phyloP scores from a whole-genome alignment of 2,113 vertebrate genomes.

The Dipodomys ordii region DNA sequence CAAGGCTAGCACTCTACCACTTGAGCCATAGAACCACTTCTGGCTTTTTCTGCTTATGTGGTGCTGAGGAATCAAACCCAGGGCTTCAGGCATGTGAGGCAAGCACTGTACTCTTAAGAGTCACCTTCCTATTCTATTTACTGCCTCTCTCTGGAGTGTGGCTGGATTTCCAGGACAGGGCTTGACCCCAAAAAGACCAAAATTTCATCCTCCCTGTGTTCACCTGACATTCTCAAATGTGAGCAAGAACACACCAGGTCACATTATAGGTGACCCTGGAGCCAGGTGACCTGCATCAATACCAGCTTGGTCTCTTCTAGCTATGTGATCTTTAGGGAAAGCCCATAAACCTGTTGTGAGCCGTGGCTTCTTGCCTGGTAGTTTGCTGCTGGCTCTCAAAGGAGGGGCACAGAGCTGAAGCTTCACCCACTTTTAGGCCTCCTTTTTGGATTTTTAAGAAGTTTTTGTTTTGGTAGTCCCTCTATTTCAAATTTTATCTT shows the following conservation, averaged over 20 bases:
- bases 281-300: background rate
- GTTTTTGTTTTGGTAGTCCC: background rate
- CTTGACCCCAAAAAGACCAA: background rate
- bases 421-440: background rate
- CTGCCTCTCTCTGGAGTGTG: accelerated
- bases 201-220: accelerated
- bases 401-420: background rate
- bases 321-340: background rate
- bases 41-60: too few relatives aligned
- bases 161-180: background rate
- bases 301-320: background rate
- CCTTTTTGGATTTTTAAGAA: background rate
- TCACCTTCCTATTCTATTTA: background rate
- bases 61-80: too few relatives aligned
- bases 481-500: background rate
- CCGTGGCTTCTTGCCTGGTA: background rate
- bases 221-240: background rate
- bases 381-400: background rate
- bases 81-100: too few relatives aligned
- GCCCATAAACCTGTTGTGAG: background rate
- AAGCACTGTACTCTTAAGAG: background rate
- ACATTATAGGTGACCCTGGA: background rate
- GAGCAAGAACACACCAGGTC: background rate
- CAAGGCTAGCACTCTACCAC: too few relatives aligned
- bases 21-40: too few relatives aligned